phyloP scores from a whole-genome alignment of 2,888 invertebrate species.

The Nomada flava region DNA sequence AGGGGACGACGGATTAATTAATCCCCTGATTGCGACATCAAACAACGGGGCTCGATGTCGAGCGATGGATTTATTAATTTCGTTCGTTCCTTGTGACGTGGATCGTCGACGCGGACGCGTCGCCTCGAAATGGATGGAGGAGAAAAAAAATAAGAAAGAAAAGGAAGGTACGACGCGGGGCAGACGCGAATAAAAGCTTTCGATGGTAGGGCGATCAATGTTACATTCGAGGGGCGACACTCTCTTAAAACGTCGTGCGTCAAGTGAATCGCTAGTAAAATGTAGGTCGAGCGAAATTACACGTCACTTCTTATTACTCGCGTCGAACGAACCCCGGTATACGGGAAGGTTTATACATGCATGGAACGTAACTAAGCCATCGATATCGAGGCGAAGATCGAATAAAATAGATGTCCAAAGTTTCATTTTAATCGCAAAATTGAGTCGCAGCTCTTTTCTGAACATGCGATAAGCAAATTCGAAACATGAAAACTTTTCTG shows the following conservation, averaged over 20 bases:
- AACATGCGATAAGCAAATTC: conserved; percentile 1
- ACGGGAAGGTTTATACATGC: conserved; percentile 33
- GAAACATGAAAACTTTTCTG: background rate
- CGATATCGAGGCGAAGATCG: conserved; percentile 29
- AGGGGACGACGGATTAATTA: conserved; percentile 43
- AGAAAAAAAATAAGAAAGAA: background rate
- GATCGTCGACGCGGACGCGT: conserved; percentile 4
- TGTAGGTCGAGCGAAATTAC: conserved; percentile 74
- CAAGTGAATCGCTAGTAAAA: conserved; percentile 68
- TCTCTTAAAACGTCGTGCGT: conserved; percentile 62
- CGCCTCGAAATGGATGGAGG: background rate
- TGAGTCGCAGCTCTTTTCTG: conserved; percentile 20
- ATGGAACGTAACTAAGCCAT: conserved; percentile 49
- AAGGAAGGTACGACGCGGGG: conserved; percentile 13
- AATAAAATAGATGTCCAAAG: conserved; percentile 30
- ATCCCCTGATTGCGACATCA: conserved; percentile 41
- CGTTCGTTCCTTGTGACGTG: conserved; percentile 30
- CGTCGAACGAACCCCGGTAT: conserved; percentile 34
- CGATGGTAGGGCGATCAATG: conserved; percentile 62
- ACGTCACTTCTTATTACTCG: conserved; percentile 71
- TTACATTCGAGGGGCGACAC: conserved; percentile 55
- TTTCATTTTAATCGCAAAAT: conserved; percentile 25
- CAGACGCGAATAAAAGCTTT: conserved; percentile 46
- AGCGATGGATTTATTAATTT: conserved; percentile 46
- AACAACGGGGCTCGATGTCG: conserved; percentile 12